Percentiles rank a stretch among this genome's conserved stretches.
Conservation (phyloP, 2,113 vertebrate species). For the Mesocricetus auratus region DNA sequence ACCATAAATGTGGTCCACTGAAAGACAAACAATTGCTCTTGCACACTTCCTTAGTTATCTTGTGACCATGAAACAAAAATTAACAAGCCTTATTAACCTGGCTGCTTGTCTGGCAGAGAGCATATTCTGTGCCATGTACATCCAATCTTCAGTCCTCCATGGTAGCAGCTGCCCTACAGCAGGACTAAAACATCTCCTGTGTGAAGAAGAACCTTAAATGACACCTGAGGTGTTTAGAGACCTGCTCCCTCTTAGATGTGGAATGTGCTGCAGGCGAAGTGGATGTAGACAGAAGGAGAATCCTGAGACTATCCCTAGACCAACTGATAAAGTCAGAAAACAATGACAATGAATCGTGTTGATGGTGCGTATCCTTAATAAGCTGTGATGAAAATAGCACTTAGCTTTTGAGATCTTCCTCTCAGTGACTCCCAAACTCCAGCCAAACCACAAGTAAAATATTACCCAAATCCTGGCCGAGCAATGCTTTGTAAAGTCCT, state of each 20-base stretch:
- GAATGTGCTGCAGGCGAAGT: too few relatives aligned
- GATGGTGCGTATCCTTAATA: accelerated
- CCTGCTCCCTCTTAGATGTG: accelerated
- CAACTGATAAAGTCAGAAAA: too few relatives aligned
- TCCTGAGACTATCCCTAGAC: too few relatives aligned
- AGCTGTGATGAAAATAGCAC: accelerated
- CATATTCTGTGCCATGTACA: accelerated
- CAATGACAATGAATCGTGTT: accelerated
- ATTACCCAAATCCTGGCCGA: not conserved
- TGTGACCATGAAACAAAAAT: not conserved
- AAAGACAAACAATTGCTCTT: not conserved
- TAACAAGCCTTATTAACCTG: not conserved
- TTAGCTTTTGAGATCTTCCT: not conserved
- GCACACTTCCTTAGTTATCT: not conserved
- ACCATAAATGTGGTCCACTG: not conserved
- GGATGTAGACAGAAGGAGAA: not conserved
- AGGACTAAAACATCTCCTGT: not conserved
- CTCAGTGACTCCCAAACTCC: too few relatives aligned
- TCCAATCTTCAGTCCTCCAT: accelerated
- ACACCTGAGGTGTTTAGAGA: not conserved
- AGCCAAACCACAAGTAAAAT: not conserved
- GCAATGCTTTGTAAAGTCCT: not conserved
- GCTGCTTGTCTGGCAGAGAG: not conserved
- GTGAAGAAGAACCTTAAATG: not conserved
- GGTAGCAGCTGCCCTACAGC: not conserved